Base-by-base conservation (phyloP, 2,888 invertebrate genomes). In the Philaethria dido region DNA sequence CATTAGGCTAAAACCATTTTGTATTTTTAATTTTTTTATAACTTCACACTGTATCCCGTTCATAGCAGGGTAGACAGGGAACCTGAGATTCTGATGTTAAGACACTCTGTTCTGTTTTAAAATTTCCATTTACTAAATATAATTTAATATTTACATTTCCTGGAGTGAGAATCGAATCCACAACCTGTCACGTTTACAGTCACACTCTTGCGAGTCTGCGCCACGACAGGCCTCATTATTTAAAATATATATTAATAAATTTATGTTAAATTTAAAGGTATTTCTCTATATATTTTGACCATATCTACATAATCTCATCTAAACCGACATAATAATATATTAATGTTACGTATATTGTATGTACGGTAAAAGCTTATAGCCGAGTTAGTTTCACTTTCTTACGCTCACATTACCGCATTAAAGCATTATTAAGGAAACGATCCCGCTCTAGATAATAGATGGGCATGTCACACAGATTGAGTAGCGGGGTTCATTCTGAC, bases 401-500 rank as follows among this genome's bases (percentile, higher is more conserved):
- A 64, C 64, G 50, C 59, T 33, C 39, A 64, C 59, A 67, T 69
- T 67, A 67, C 62, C 62, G 54, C 64, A 62, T 68, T 68, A 69
- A 69, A 60, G 69, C 72, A 63, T 64, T 72, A 72, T 71, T 71
- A 66, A 66, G 68, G 69, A 71, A 73, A 68, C 69, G 61, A 73
- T 69, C 68, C 70, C 66, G 73, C 55, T 67, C 71, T 47, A 70
- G 69, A 71, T 73, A 73, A 70, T 72, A 66, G 68, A 72, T 67
- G 70, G 75, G 65, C 75, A 72, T 78, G 79, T 78, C 80, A 72
- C 57, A 78, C 77, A 79, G 78, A 79, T 77, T 75, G 76, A 76
- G 74, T 72, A 70, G 70, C 67, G 71, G 68, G 69, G 79, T 77
- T 79, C 76, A 78, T 77, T 72, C 66, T 69, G 72, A 71, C 77